A percentile compares a stretch with the other conserved stretches of the same genome.
These are phyloP conservation scores for Carassius gibelio DNA, from an alignment of 2,113 vertebrate species.

Conservation along the genomic window DNA sequence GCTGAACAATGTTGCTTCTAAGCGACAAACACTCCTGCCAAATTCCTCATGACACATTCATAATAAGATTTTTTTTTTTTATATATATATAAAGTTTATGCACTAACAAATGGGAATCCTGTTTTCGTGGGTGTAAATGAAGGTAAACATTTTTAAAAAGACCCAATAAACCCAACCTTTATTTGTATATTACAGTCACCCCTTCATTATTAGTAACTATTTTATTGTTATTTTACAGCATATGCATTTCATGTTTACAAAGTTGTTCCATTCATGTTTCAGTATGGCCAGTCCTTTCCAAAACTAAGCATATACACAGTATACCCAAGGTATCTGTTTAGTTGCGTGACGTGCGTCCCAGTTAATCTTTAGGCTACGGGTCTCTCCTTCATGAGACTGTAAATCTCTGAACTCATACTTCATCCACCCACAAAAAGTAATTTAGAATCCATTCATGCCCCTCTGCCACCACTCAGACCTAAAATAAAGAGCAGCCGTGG, in stretches of 20 bases:
- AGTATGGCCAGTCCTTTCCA: conserved; percentile 3
- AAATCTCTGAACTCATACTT: conserved; percentile 35
- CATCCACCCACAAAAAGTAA: conserved; percentile 41
- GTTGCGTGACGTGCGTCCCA: not conserved
- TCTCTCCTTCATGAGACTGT: conserved; percentile 17
- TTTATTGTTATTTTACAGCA: not conserved
- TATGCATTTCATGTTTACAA: not conserved
- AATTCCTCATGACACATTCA: not conserved
- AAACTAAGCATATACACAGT: conserved; percentile 10
- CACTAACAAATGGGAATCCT: not conserved
- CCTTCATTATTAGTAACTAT: too few species aligned
- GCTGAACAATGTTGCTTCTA: not conserved
- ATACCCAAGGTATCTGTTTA: conserved; percentile 18
- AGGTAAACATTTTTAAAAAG: not conserved
- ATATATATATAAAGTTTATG: not conserved
- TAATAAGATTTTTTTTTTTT: not conserved
- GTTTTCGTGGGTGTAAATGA: not conserved
- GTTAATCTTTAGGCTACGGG: conserved; percentile 37
- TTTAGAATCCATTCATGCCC: conserved; percentile 36
- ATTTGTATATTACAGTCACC: too few species aligned
- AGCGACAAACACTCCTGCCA: not conserved
- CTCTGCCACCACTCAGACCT: conserved; percentile 29
- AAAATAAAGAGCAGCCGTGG: conserved; percentile 68
- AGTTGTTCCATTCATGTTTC: not conserved
- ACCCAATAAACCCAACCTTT: too few species aligned